Percentiles rank a stretch among this genome's conserved stretches.
These are phyloP conservation scores for Nyleta sp. DNA, from an alignment of 2,888 invertebrate genomes.

Conservation along the genomic window DNA sequence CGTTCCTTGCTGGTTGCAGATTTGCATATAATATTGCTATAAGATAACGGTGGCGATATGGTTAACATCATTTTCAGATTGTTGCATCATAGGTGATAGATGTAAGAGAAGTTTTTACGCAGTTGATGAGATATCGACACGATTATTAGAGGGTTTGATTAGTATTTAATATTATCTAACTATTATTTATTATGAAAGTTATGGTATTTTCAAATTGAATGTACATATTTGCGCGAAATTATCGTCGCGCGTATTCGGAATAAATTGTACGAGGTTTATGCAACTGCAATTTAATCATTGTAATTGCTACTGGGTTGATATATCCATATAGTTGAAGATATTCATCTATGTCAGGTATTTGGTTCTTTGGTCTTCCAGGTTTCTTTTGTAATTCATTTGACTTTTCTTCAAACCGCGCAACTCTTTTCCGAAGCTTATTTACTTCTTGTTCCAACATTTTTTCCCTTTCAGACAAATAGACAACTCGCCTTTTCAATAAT, in stretches of 20 bases:
- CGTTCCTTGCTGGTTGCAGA: no score
- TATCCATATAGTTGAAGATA: slow-evolving; percentile 14
- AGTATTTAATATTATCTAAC: no score
- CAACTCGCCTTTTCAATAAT: neutral
- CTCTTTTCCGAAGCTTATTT: neutral
- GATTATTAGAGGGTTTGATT: no score
- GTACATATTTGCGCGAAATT: slow-evolving; percentile 33
- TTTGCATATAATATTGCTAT: no score
- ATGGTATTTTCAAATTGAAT: no score
- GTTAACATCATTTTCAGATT: no score
- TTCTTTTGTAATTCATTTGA: neutral
- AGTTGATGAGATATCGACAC: no score
- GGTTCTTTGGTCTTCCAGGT: neutral
- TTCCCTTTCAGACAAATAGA: neutral
- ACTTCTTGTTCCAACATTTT: neutral
- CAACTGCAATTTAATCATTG: slow-evolving; percentile 61
- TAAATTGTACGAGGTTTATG: slow-evolving; percentile 53
- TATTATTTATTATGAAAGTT: no score
- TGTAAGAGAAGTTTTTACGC: no score
- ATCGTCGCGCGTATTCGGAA: slow-evolving; percentile 47
- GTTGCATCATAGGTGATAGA: no score
- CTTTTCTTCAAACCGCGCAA: neutral
- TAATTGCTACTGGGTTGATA: slow-evolving; percentile 46
- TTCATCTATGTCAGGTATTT: neutral
- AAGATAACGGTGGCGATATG: no score